Evolutionary conservation across 2,888 invertebrate genomes (phyloP), one percentile per base, ranked within the genome.

Genomic region (Prionchulus punctatus): DNA sequence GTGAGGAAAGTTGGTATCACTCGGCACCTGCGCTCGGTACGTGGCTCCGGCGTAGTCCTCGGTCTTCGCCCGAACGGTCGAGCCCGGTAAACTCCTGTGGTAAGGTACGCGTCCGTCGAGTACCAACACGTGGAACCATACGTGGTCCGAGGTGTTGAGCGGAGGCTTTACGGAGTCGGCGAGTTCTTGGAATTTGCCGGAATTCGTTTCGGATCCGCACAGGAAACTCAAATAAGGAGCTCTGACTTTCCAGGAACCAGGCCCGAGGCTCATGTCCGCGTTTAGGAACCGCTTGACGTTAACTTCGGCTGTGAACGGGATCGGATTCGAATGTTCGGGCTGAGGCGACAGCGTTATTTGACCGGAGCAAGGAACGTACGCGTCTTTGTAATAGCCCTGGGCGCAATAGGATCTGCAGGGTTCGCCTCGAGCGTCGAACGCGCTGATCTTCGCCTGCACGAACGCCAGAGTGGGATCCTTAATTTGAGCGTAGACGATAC

Each of bases 111-210:
- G 63, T 18, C 60, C 57, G 26, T 63, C 64, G 2, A 57, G 61
- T 36, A 61, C 60, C 43, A 65, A 63, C 28, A 64, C 64, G 56
- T 68, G 66, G 66, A 36, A 36, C 36, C 64, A 67, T 54, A 58
- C 67, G 4, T 68, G 68, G 67, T 60, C 63, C 48, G 68, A 67
- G 30, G 64, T 64, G 26, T 49, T 68, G 4, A 55, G 61, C 27
- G 62, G 66, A 1, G 62, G 36, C 18, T 36, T 36, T 12, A 18
- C 18, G 36, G 36, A 36, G 12, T 18, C 18, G 36, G 36, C 36
- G 7, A 18, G 18, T 7, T 18, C 12, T 12, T 7, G 18, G 7
- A 36, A 12, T 18, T 12, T 12, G 18, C 12, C 18, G 7, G 36
- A 18, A 36, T 36, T 18, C 12, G 36, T 12, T 7, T 7, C 36